Base-by-base conservation (phyloP, 92 coral and sea anemone species). In the Porites divaricata region DNA sequence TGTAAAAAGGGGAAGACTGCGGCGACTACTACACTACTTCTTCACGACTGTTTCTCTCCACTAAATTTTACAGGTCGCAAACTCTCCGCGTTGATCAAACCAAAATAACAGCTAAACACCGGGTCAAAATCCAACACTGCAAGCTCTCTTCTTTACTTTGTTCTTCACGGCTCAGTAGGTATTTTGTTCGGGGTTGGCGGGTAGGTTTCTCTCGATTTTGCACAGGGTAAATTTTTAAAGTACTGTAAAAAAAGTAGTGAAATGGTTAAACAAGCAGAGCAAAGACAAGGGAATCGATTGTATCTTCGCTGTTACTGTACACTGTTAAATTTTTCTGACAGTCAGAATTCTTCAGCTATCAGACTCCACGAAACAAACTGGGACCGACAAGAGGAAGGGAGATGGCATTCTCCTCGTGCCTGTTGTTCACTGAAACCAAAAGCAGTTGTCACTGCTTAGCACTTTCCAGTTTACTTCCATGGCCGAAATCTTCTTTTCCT, bases 391-490 rank as follows among this genome's bases (percentile, higher is more conserved):
- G 25, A 21, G 35, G 61, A 9, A 58, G 70, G 22, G 17, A 1
- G 20, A 52, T 19, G 21, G 11, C 28, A 35, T 35, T 68, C 24
- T 13, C 13, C 16, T n/a, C 1, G 45, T 77, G n/a, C 4, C 45
- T 35, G 5, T 35, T 35, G 45, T 35, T 35, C 45, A 35, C 4
- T 35, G 45, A 35, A 4, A 35, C 45, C 6, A 35, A 35, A 6
- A 6, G 70, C 51, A 49, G 56, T 51, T 21, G 13, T 59, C 9
- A 50, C 70, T 22, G 72, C 77, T 63, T 21, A 15, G 72, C 45
- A 23, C 54, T 77, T 78, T 78, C 83, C 73, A 65, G 74, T 26
- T 52, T 66, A 22, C 65, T 65, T 23, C 66, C 45, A 35, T 3
- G 45, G 4, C 65, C 74, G 66, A 21, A 14, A 78, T 21, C n/a